Base-by-base conservation (phyloP, 2,797 vertebrate genomes). In the Premnoplex brunnescens region DNA sequence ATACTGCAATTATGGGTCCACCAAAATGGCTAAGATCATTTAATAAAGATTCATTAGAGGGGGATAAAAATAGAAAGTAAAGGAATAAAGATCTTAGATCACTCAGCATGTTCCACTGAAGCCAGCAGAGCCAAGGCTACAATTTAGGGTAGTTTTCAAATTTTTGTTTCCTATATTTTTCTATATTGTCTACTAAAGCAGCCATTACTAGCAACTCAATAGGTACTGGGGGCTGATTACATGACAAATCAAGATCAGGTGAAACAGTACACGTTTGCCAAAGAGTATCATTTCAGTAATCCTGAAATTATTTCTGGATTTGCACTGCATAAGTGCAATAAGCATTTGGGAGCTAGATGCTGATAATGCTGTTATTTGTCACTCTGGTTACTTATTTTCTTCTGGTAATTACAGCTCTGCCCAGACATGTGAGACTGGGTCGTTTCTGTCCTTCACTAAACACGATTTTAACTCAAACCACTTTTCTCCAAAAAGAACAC, bases 151-250 rank as follows among this genome's bases (percentile, higher is more conserved):
- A 63, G 43, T 85, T 95, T 92, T 58, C 56, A 73, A 23, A 48
- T 86, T 60, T 89, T 88, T 78, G 12, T 76, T 84, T 86, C 69
- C 46, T 58, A 17, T 88, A 30, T 90, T 93, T 91, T 93, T 74
- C 88, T 24, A 44, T 15, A 66, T 63, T 88, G 30, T 37, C 54
- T 89, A 32, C 67, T 73, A 55, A 91, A 93, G 63, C 43, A 76
- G 44, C 13, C 69, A 71, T 62, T 88, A 28, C 9, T 8, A 73
- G 39, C 24, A 90, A 76, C 23, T 58, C 0, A 0, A 19, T 48
- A 82, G 62, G 26, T 93, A 23, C 23, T 90, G 24, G 44, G 55
- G n/a, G 51, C 39, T 88, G 43, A 84, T 75, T 72, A 56, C 28
- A 23, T 32, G 71, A 30, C 32, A 93, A 91, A 81, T 67, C 23